These are phyloP conservation scores for Sitophilus oryzae DNA, from an alignment of 1,140 invertebrate genomes.

Conservation along the genomic window DNA sequence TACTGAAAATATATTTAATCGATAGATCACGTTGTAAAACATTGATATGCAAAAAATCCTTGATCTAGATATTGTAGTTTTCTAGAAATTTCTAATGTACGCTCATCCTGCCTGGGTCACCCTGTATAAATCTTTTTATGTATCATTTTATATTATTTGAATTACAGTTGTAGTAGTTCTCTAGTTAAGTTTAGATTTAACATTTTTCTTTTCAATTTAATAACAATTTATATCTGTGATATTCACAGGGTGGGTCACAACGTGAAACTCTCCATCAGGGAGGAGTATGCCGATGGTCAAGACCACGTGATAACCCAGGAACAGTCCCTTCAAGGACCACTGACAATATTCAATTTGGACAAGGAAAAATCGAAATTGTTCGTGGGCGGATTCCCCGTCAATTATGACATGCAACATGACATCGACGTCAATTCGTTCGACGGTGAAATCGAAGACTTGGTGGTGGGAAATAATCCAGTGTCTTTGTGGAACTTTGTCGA, in stretches of 20 bases:
- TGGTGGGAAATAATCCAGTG: slow-evolving; percentile 80
- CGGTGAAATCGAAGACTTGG: slow-evolving; percentile 85
- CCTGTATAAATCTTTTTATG: too few relatives aligned
- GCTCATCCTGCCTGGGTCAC: too few relatives aligned
- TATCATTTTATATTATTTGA: too few relatives aligned
- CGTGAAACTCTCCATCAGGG: slow-evolving; percentile 72
- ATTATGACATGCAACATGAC: slow-evolving; percentile 60
- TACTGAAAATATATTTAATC: too few relatives aligned
- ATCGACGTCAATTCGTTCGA: slow-evolving; percentile 71
- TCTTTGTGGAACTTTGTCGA: slow-evolving; percentile 92
- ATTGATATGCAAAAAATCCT: too few relatives aligned
- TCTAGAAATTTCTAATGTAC: too few relatives aligned
- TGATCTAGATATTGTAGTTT: too few relatives aligned
- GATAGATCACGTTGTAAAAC: too few relatives aligned
- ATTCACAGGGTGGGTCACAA: slow-evolving; percentile 69
- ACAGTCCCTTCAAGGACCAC: slow-evolving; percentile 58
- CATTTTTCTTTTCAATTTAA: too few relatives aligned
- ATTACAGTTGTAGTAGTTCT: too few relatives aligned
- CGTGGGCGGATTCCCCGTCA: slow-evolving; percentile 78
- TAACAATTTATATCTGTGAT: too few relatives aligned
- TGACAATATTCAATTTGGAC: slow-evolving; percentile 83
- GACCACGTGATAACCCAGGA: slow-evolving; percentile 53
- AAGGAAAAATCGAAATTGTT: slow-evolving; percentile 79
- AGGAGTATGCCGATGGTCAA: slow-evolving; percentile 60
- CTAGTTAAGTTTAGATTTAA: too few relatives aligned